Percentiles rank a stretch among this genome's conserved stretches.
These are phyloP conservation scores for Chaetoderma sp. DNA, from an alignment of 2,888 invertebrate species.

Conservation along the genomic window DNA sequence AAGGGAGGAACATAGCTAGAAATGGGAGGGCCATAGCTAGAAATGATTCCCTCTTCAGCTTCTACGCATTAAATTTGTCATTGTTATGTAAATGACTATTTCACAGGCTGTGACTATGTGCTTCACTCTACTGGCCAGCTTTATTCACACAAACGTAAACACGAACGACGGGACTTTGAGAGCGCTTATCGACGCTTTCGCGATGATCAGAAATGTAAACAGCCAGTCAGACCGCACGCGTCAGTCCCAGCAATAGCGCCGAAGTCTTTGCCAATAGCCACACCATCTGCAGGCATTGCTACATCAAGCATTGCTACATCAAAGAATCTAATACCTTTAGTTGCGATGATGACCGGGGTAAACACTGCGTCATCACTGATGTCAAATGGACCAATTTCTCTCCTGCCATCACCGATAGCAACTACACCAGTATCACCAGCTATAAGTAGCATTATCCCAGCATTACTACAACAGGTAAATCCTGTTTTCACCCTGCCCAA, in stretches of 20 bases:
- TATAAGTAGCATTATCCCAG: not conserved
- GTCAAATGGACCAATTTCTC: not conserved
- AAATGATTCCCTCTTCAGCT: no score
- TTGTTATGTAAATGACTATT: no score
- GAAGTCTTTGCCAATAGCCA: not conserved
- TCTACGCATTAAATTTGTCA: no score
- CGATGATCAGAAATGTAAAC: constrained; percentile 71
- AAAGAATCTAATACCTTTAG: not conserved
- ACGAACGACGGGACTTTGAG: constrained; percentile 83
- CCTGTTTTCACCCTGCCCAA: constrained; percentile 29
- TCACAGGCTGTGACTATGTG: constrained; percentile 85
- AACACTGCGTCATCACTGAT: not conserved
- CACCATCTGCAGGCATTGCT: not conserved
- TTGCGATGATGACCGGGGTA: not conserved
- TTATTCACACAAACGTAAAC: constrained; percentile 96
- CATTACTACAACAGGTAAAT: not conserved
- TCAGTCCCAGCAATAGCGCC: not conserved
- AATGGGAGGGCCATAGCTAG: no score
- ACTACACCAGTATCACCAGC: not conserved
- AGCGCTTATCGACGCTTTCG: constrained; percentile 85
- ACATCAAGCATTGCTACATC: not conserved
- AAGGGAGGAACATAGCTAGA: no score
- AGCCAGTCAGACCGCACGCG: not conserved
- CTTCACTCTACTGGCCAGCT: constrained; percentile 96
- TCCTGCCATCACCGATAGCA: not conserved